phyloP scores from a whole-genome alignment of 92 coral and sea anemone genomes.

The Palythoa heliodiscus region DNA sequence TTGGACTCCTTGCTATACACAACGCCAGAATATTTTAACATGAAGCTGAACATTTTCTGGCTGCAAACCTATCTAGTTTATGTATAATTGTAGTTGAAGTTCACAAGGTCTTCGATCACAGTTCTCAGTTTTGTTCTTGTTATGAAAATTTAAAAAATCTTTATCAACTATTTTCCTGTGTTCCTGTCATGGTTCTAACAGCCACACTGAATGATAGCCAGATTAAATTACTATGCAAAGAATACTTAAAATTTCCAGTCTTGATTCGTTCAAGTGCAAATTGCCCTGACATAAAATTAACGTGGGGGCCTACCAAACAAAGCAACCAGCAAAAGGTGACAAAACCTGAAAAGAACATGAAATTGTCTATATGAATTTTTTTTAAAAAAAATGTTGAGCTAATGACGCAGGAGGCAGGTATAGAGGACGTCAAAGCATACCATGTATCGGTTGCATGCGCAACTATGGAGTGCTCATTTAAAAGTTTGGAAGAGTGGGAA shows the following conservation, averaged over 20 bases:
- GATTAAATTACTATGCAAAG: constrained; percentile 26
- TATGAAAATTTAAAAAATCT: constrained; percentile 31
- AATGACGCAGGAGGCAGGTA: constrained; percentile 26
- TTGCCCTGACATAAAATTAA: constrained; percentile 29
- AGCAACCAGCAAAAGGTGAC: background rate
- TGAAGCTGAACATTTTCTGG: constrained; percentile 9
- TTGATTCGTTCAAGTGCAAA: constrained; percentile 35
- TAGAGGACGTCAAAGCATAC: constrained; percentile 43
- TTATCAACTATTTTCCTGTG: constrained; percentile 12
- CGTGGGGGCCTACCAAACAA: background rate
- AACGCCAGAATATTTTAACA: constrained; percentile 62
- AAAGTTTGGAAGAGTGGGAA: constrained; percentile 69
- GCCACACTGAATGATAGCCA: constrained; percentile 46
- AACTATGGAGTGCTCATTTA: constrained; percentile 57
- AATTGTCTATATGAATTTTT: constrained; percentile 54
- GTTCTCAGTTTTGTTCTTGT: constrained; percentile 30
- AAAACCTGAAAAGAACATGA: constrained; percentile 22
- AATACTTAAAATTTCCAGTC: constrained; percentile 31
- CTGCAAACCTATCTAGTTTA: background rate
- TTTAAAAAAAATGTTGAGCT: constrained; percentile 31
- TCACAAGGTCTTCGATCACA: constrained; percentile 55
- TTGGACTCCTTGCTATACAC: background rate
- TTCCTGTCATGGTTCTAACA: constrained; percentile 59
- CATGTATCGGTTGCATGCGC: constrained; percentile 65
- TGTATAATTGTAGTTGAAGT: constrained; percentile 47